phyloP scores from a whole-genome alignment of 2,113 vertebrate species.

The Cinclus mexicanus region DNA sequence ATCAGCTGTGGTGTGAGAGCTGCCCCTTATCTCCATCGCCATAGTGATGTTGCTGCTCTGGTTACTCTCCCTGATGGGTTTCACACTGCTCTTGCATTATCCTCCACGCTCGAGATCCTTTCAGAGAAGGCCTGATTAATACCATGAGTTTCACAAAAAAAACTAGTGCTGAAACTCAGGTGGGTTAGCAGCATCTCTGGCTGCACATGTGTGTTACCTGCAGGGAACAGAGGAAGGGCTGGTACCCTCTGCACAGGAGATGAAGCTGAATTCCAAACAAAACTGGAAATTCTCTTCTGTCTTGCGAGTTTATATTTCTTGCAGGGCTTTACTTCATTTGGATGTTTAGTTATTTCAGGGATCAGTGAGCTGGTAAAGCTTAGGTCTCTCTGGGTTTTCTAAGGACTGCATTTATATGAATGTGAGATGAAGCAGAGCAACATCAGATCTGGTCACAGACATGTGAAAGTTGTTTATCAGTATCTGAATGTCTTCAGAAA shows the following conservation, averaged over 20 bases:
- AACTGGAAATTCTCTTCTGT: neutral
- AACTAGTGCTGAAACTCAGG: neutral
- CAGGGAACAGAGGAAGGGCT: neutral
- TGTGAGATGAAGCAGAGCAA: neutral
- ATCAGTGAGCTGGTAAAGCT: neutral
- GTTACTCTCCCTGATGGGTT: neutral
- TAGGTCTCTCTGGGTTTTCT: neutral
- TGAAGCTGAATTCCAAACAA: neutral
- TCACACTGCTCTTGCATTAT: fast-evolving
- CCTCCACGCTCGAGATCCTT: neutral
- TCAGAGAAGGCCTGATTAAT: neutral
- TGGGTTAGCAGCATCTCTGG: neutral
- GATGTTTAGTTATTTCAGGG: neutral
- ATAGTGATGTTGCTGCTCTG: neutral
- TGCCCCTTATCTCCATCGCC: slow-evolving; percentile 14
- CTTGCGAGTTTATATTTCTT: neutral
- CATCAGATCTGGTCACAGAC: neutral
- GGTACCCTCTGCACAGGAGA: neutral
- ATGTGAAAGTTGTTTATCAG: neutral
- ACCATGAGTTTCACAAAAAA: neutral
- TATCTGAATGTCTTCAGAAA: neutral
- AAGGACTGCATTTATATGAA: neutral
- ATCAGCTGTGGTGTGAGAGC: neutral
- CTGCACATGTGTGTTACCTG: fast-evolving
- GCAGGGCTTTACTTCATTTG: neutral